phyloP scores from a whole-genome alignment of 2,113 vertebrate species.

The Paramormyrops kingsleyae region DNA sequence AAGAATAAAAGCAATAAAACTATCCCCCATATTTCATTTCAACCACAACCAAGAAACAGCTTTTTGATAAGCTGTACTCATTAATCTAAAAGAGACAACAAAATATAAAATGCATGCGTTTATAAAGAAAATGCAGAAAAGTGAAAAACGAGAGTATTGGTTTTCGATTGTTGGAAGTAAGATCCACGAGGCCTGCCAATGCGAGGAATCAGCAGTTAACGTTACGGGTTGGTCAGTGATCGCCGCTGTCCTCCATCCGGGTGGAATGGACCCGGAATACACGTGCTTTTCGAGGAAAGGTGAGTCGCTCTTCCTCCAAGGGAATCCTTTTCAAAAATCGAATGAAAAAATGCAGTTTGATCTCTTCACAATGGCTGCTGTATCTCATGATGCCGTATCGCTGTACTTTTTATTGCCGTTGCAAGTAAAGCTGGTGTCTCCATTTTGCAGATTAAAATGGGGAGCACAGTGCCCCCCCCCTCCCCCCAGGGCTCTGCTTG shows the following conservation, averaged over 20 bases:
- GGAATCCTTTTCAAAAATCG: background rate
- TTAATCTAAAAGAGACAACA: background rate
- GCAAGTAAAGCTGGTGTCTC: background rate
- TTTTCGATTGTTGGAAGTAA: background rate
- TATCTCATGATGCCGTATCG: background rate
- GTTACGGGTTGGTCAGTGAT: background rate
- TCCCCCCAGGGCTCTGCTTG: background rate
- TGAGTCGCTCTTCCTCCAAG: background rate
- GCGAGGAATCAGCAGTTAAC: background rate
- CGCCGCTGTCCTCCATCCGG: background rate
- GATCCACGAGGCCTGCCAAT: background rate
- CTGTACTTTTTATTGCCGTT: background rate
- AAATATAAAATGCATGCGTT: background rate
- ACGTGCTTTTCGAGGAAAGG: background rate
- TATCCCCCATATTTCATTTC: background rate
- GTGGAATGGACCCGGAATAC: background rate
- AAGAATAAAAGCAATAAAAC: background rate
- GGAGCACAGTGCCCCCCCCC: background rate
- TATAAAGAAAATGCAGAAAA: background rate
- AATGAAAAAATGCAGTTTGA: background rate
- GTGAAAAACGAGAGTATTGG: background rate
- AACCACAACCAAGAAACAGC: background rate
- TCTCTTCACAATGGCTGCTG: background rate
- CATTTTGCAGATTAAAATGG: background rate
- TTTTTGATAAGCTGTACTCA: background rate